These are phyloP conservation scores for Conus betulinus DNA, from an alignment of 1,140 invertebrate genomes.

Conservation along the genomic window DNA sequence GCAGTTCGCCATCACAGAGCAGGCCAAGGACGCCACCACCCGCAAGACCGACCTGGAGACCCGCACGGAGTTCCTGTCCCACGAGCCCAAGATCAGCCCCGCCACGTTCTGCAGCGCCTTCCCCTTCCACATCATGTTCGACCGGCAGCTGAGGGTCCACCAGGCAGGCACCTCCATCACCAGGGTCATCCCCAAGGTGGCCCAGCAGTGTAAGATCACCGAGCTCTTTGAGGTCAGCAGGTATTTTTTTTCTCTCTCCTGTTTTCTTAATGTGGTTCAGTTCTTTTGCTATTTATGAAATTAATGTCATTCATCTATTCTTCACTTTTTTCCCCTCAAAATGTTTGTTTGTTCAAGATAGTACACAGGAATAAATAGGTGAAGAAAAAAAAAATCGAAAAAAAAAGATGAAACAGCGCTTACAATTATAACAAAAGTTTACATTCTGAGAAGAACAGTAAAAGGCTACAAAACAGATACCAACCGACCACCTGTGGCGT, in stretches of 20 bases:
- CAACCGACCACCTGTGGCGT: too few relatives aligned
- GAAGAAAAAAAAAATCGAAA: too few relatives aligned
- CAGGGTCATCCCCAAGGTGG: slow-evolving; percentile 87
- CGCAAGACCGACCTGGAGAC: slow-evolving; percentile 41
- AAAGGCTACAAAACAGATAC: too few relatives aligned
- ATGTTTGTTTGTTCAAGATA: too few relatives aligned
- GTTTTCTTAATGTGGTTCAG: neutral
- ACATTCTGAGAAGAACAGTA: too few relatives aligned
- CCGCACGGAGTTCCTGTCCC: slow-evolving; percentile 52
- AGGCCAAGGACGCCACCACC: slow-evolving; percentile 79
- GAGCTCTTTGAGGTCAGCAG: slow-evolving; percentile 81
- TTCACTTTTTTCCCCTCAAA: too few relatives aligned
- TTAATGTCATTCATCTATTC: too few relatives aligned
- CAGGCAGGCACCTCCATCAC: slow-evolving; percentile 89
- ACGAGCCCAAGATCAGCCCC: slow-evolving; percentile 80
- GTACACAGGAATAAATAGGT: too few relatives aligned
- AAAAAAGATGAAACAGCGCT: too few relatives aligned
- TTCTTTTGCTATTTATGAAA: too few relatives aligned
- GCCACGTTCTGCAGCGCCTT: slow-evolving; percentile 94
- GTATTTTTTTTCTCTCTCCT: neutral
- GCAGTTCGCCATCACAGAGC: slow-evolving; percentile 93
- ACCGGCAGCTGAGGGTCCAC: slow-evolving; percentile 88
- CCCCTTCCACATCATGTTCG: slow-evolving; percentile 96
- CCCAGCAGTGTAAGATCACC: slow-evolving; percentile 81
- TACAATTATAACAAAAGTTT: too few relatives aligned